Evolutionary conservation across 2,797 vertebrate genomes (phyloP).

Genomic region (Pipistrellus pygmaeus): DNA sequence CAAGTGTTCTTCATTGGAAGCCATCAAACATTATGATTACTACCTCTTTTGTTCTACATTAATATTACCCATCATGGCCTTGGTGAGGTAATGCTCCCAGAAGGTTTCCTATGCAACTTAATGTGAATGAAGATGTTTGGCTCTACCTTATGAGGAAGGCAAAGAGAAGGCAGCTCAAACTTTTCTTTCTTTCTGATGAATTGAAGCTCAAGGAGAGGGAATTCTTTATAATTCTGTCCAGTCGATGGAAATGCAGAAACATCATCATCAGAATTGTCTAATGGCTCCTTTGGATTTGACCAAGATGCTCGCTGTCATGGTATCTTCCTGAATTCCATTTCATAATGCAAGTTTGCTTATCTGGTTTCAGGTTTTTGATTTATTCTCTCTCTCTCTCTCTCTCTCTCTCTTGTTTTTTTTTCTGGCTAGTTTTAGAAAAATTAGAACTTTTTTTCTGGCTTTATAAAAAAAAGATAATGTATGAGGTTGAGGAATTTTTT

Average conservation of each 20-base stretch:
- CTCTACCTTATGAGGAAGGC: not conserved
- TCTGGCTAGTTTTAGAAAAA: conserved; percentile 72
- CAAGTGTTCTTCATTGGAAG: not conserved
- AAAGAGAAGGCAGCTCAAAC: not conserved
- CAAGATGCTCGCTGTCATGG: not conserved
- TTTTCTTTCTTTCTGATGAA: not conserved
- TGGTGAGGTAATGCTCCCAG: not conserved
- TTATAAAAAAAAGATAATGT: conserved; percentile 60
- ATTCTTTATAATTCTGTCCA: conserved; percentile 25
- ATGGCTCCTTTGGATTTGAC: conserved; percentile 38
- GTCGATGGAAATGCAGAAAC: not conserved
- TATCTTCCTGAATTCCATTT: conserved; percentile 48
- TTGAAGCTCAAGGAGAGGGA: not conserved
- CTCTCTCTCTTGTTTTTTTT: conserved; percentile 9
- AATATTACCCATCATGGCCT: not conserved
- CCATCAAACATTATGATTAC: not conserved
- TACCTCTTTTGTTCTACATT: not conserved
- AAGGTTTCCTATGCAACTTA: not conserved
- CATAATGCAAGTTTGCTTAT: conserved; percentile 54
- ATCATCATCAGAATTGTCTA: not conserved
- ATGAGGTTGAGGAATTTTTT: conserved; percentile 59
- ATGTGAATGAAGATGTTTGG: not conserved
- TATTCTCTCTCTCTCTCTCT: conserved; percentile 22
- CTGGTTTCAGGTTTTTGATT: conserved; percentile 61
- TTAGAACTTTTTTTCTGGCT: conserved; percentile 73